Conservation (phyloP, 2,113 vertebrate genomes). For the Otus sunia region DNA sequence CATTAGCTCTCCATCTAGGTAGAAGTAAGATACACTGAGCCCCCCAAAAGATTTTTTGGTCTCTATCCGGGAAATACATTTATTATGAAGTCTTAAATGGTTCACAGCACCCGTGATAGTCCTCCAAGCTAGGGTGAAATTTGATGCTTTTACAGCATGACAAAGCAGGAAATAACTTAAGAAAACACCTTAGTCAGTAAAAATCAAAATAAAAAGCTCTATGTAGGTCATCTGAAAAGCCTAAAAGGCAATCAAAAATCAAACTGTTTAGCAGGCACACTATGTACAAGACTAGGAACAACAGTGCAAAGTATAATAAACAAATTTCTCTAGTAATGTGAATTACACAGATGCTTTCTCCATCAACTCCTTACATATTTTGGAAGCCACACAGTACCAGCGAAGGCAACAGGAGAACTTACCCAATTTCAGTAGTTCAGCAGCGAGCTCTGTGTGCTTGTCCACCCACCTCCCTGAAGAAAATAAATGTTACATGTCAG, state of each 20-base stretch:
- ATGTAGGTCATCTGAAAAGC: neutral
- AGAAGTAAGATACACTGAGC: neutral
- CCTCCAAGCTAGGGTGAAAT: neutral
- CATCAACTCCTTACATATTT: neutral
- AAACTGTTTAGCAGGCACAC: constrained; percentile 5
- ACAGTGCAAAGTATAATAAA: neutral
- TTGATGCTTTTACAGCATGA: neutral
- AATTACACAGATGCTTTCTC: neutral
- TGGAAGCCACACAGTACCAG: neutral
- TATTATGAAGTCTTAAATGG: neutral
- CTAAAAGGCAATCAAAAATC: neutral
- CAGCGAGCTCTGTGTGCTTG: neutral
- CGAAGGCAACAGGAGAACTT: neutral
- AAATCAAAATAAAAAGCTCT: neutral
- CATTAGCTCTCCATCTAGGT: neutral
- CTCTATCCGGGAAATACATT: neutral
- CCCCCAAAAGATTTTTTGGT: neutral
- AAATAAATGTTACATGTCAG: neutral
- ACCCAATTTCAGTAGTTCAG: neutral
- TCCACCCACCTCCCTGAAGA: neutral
- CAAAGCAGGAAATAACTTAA: constrained; percentile 4
- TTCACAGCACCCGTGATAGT: neutral
- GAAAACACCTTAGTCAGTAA: neutral
- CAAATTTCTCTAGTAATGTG: neutral
- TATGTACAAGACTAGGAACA: neutral